Evolutionary conservation across 2,797 vertebrate genomes (phyloP), one percentile per base, ranked within the genome.

Genomic region (Hyperoplus lanceolatus): DNA sequence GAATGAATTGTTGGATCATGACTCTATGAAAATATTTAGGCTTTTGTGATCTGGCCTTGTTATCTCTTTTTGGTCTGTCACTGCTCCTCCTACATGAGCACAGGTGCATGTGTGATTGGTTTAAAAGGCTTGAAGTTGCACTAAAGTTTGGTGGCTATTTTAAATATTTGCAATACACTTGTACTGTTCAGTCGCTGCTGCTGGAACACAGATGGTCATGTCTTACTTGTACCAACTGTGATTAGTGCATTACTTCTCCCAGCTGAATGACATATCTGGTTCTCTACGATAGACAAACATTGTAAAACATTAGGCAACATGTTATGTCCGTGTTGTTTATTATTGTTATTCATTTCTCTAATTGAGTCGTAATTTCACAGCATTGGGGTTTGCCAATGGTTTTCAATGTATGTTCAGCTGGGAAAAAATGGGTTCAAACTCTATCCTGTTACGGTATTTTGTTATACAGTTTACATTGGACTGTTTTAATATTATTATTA

Each of bases 141-240:
- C 79, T 77, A 64, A 75, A 63, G 71, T 59, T 74, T n/a, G 21
- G 39, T 51, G 49, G 53, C 12, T 56, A 72, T 77, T 81, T 51
- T 45, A 63, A 68, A 77, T 58, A 60, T 49, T 43, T 91, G 89
- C 74, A 81, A 83, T 84, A 75, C 73, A 41, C 1, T 49, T 59
- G 54, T 68, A 64, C 63, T 82, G 77, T 83, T 82, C 1, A 68
- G 73, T 61, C 15, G 13, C 57, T 60, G 74, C 81, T 84, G 81
- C 84, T 80, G 42, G 38, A 57, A 59, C 57, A 66, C 59, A 54
- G 64, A 75, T 13, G 51, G 61, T 48, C 69, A 70, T 16, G 57
- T 77, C 73, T 81, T 64, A 14, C 43, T 81, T 67, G 36, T 15
- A 42, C 53, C 41, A 61, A 75, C 70, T 38, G 51, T 61, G 41